Evolutionary conservation across 2,888 invertebrate genomes (phyloP), one percentile per base, ranked within the genome.

Genomic region (Phragmatobia fuliginosa): DNA sequence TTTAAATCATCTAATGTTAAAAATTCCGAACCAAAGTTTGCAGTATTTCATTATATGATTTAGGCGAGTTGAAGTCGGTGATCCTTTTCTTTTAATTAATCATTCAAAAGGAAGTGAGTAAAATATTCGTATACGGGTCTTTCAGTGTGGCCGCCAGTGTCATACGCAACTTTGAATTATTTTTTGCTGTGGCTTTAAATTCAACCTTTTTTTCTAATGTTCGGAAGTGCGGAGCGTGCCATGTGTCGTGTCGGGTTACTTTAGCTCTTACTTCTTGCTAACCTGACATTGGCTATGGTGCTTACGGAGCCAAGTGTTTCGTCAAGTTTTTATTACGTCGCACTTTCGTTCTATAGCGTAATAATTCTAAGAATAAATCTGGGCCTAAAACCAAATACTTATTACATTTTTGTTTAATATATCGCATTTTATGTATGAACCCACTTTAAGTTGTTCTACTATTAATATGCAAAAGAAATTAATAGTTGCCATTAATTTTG

Each of bases 211-310:
- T 92, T 92, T 90, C 85, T 82, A 87, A 84, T 89, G 90, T 72
- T 94, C 90, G 94, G 94, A 94, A 94, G 94, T 93, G 90, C 86
- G 87, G 89, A 90, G 90, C 90, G 90, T 90, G 91, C 92, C 94
- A 94, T 93, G 88, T 94, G 94, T 75, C 78, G 90, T 81, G 74
- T 93, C 91, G 79, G 36, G 78, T 93, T 92, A 90, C 92, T 74
- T 52, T n/a, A 33, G 68, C 72, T 69, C 76, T 68, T 56, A 28
- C 76, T 58, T 60, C 45, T 74, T 74, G 78, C 31, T 59, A 83
- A 86, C 85, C 83, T 82, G 33, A 38, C 68, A 73, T 49, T 62
- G 62, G 68, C 67, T 67, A 67, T 72, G 63, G 72, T 68, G 59
- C 61, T 52, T 72, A 28, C 5, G 75, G 6, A 45, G 45, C 63